Base-by-base conservation (phyloP, 2,797 vertebrate species). In the Falco concolor region DNA sequence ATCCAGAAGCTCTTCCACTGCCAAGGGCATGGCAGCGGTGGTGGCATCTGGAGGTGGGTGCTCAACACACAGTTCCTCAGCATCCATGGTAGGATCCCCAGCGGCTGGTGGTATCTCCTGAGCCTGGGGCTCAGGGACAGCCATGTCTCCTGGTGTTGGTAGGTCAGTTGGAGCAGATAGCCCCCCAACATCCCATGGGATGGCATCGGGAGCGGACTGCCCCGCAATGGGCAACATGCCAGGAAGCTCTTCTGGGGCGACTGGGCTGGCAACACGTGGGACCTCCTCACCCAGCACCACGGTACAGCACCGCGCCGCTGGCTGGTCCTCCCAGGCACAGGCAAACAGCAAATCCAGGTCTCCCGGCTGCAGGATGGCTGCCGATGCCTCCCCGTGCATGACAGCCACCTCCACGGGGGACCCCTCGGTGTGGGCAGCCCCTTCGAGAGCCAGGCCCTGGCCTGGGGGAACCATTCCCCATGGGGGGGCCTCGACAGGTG, bases 1-100 rank as follows among this genome's bases (percentile, higher is more conserved):
- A 54, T 87, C 96, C 87, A 95, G 85, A 28, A 91, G 85, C 64
- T 97, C 95, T 42, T 92, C 93, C 72, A 95, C 38, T 22, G 23
- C 47, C 67, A 91, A 42, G 32, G 87, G 54, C 67, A 17, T 1
- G 69, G 57, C 47, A n/a, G 52, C 1, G 9, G 45, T 6, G 60
- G 50, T 10, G 50, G 84, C 45, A 69, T 65, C 93, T 9, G 9
- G 34, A 53, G 73, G 19, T 2, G 13, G 49, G 30, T 7, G 30
- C 52, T 60, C 87, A 11, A 5, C 5, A 6, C 27, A 13, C 0
- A 1, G 45, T 3, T 90, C 93, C 77, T 90, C 94, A 24, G 79
- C 45, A 25, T 24, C 93, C 24, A 1, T 0, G 10, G 56, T 0
- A 20, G 23, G 72, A 77, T 83, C 76, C 12, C 21, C 5, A 0